Evolutionary conservation across 2,113 vertebrate species (phyloP).

Genomic region (Planiliza haematocheilus): DNA sequence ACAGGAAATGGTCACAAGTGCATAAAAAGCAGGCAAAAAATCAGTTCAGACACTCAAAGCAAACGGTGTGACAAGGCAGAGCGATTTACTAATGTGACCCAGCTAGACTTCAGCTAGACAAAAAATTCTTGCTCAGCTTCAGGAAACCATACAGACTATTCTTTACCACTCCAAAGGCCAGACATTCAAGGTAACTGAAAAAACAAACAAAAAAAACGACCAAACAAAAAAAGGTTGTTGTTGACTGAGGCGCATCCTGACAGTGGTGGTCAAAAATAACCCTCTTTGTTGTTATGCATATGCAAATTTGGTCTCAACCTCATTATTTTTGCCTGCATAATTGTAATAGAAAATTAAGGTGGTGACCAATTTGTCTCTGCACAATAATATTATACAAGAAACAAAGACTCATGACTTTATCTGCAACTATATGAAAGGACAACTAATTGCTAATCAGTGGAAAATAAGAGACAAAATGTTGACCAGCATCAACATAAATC

Average conservation of each 20-base stretch:
- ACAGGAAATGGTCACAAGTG: conserved; percentile 33
- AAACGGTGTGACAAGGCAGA: conserved; percentile 13
- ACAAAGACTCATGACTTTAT: neutral
- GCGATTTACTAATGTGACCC: conserved; percentile 13
- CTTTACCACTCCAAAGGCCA: conserved; percentile 6
- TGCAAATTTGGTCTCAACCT: conserved; percentile 18
- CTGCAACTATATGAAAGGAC: neutral
- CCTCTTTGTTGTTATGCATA: conserved; percentile 7
- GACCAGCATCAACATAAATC: neutral
- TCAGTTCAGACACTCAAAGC: conserved; percentile 21
- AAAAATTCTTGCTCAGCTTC: conserved; percentile 19
- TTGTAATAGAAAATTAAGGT: conserved; percentile 34
- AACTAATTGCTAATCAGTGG: neutral
- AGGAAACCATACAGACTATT: neutral
- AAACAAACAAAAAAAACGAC: too few species aligned
- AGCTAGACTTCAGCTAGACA: neutral
- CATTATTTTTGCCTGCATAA: conserved; percentile 34
- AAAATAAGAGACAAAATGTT: neutral
- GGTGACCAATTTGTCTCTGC: conserved; percentile 4
- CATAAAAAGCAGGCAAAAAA: conserved; percentile 34
- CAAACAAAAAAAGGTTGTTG: too few species aligned
- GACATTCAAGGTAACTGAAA: neutral
- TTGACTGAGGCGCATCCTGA: conserved; percentile 4
- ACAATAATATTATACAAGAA: conserved; percentile 17
- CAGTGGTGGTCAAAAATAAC: neutral